Evolutionary conservation across 2,888 invertebrate genomes (phyloP).

Genomic region (Epicampocera succincta): DNA sequence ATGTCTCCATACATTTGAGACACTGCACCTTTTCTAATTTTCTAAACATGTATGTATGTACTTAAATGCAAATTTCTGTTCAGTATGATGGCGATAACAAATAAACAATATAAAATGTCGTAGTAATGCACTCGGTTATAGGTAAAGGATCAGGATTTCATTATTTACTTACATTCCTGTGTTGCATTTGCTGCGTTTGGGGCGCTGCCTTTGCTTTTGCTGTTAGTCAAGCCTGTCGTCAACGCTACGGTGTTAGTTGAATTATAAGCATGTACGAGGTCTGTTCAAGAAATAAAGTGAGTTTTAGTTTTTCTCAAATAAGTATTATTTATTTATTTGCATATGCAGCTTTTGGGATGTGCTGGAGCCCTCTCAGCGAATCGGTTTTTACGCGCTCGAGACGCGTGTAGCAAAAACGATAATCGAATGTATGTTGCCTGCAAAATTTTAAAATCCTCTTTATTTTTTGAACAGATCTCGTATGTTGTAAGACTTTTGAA

Average conservation of each 20-base stretch:
- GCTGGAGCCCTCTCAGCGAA: too few relatives aligned
- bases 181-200: constrained; percentile 12
- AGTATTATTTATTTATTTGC: too few relatives aligned
- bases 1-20: neutral
- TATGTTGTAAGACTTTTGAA: neutral
- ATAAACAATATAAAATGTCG: neutral
- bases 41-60: neutral
- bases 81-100: constrained; percentile 18
- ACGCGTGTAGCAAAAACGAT: too few relatives aligned
- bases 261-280: constrained; percentile 7
- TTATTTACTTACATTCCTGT: constrained; percentile 13
- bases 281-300: too few relatives aligned
- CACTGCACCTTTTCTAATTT: constrained; percentile 28
- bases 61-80: constrained; percentile 23
- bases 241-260: constrained; percentile 30
- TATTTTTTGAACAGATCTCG: too few relatives aligned
- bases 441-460: too few relatives aligned
- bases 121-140: constrained; percentile 23
- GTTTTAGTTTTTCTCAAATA: too few relatives aligned
- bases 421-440: too few relatives aligned
- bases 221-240: constrained; percentile 6
- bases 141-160: constrained; percentile 25
- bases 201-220: constrained; percentile 7
- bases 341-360: too few relatives aligned
- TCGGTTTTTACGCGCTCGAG: too few relatives aligned